Conservation (phyloP, 2,113 vertebrate species). For the Psilopsiagon aymara region DNA sequence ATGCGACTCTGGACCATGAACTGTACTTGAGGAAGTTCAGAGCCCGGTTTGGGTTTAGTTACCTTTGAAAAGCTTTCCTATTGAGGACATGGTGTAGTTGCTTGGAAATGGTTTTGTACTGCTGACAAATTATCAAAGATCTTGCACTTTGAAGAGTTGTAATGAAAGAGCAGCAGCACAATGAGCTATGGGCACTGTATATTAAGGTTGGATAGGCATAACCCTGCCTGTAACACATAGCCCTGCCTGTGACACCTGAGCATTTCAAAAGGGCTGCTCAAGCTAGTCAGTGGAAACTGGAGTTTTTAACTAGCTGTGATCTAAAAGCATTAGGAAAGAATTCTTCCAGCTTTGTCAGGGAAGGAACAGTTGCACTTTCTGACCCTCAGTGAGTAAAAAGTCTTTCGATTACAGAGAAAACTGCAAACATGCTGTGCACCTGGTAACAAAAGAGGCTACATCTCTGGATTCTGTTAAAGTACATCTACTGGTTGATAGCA, state of each 20-base stretch:
- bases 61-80: neutral
- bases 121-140: neutral
- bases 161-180: neutral
- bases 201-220: neutral
- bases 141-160: neutral
- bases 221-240: neutral
- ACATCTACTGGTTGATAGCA: neutral
- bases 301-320: neutral
- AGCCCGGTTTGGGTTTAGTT: neutral
- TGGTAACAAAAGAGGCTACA: neutral
- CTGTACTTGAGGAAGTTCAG: neutral
- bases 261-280: neutral
- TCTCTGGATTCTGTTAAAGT: slow-evolving; percentile 23
- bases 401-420: neutral
- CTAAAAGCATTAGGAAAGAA: neutral
- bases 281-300: neutral
- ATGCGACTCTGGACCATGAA: neutral
- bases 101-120: neutral
- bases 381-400: neutral
- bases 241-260: neutral
- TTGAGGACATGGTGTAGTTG: neutral
- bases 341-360: neutral
- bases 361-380: neutral
- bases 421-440: neutral
- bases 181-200: neutral